phyloP scores from a whole-genome alignment of 2,888 invertebrate genomes.

The Diarsia mendica region DNA sequence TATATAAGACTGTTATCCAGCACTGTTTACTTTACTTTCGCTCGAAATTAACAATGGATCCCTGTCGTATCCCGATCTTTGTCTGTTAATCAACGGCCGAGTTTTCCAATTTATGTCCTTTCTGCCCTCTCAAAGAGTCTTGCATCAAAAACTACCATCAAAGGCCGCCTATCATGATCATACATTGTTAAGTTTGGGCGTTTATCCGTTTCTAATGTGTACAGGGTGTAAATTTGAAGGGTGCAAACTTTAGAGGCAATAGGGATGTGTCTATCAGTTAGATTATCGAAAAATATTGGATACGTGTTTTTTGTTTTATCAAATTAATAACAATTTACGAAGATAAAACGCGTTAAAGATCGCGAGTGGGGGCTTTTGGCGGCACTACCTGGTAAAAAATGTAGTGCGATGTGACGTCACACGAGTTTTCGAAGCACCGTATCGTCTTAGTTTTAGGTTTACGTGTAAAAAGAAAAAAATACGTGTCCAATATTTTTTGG shows the following conservation, averaged over 20 bases:
- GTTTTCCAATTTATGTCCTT: background rate
- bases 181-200: slow-evolving; percentile 16
- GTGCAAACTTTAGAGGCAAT: background rate
- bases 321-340: no score
- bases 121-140: background rate
- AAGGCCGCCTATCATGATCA: slow-evolving; percentile 3
- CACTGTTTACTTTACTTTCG: slow-evolving; percentile 10
- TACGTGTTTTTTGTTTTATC: no score
- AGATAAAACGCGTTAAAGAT: no score
- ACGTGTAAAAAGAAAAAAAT: no score
- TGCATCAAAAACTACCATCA: background rate
- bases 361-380: no score
- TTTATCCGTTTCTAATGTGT: slow-evolving; percentile 14
- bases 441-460: no score
- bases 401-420: no score
- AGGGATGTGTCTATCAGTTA: no score
- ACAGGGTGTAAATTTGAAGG: slow-evolving; percentile 15
- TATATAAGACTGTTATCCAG: background rate
- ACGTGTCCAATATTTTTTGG: no score
- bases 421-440: no score
- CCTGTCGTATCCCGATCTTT: background rate
- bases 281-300: no score
- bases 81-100: background rate
- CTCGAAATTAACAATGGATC: slow-evolving; percentile 10
- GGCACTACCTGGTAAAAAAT: no score